Evolutionary conservation across 2,113 vertebrate genomes (phyloP), one percentile per base, ranked within the genome.

Genomic region (Myiagra hebetior): DNA sequence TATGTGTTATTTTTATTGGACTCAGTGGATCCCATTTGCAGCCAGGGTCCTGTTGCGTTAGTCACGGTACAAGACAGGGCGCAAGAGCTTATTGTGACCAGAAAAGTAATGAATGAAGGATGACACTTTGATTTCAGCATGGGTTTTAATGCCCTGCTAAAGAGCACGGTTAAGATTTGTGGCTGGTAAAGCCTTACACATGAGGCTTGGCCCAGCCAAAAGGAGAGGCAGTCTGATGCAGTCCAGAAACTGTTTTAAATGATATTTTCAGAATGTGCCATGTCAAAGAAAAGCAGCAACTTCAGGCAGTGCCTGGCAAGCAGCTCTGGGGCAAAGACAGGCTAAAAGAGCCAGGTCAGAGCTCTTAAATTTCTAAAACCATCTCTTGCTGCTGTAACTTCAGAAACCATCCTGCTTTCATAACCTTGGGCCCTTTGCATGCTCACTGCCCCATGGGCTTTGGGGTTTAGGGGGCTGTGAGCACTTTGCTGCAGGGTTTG

Each of bases 1-100:
- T 56, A 78, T 63, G 39, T 60, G 44, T 81, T 84, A 49, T 93
- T 92, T 91, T 82, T 87, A 53, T 76, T 89, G 73, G 89, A 91
- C 69, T 89, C 18, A 1, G 62, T 0, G 0, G 76, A 86, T 70
- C 26, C 47, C 18, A 22, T 81, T 80, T 92, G 46, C 37, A 56
- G 47, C 55, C 60, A 81, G n/a, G 23, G 49, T 91, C 76, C 76
- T 84, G 56, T 86, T 93, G 76, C 2, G 0, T 78, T 75, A 82
- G 59, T 68, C 52, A 53, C 8, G 6, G 83, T n/a, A 78, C 65
- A 78, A 92, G 57, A 49, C 52, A 49, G 42, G 56, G 18, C 83
- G 95, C 76, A 87, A 91, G 49, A 81, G 23, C 60, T 93, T 70
- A n/a, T n/a, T 77, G 49, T 0, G 8, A 50, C 49, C 0, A 0